phyloP scores from a whole-genome alignment of 2,888 invertebrate species.

The Agonopterix heracliana region DNA sequence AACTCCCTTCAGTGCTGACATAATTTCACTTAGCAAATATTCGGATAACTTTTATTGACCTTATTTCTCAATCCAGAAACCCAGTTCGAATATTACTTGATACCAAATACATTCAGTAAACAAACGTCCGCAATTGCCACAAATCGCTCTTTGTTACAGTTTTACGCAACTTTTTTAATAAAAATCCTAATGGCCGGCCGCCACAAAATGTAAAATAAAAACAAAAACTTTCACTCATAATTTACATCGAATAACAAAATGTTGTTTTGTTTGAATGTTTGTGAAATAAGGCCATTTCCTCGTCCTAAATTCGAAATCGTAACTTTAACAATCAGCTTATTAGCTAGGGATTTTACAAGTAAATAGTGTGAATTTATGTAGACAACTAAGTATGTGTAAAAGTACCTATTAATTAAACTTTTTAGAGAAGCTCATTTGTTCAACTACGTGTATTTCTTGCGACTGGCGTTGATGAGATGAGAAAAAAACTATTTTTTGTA shows the following conservation, averaged over 20 bases:
- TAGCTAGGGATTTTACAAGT: too few relatives aligned
- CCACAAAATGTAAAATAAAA: slow-evolving; percentile 13
- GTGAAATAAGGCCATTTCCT: background rate
- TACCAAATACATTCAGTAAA: slow-evolving; percentile 12
- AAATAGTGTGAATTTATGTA: too few relatives aligned
- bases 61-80: slow-evolving; percentile 1
- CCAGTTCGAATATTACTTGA: slow-evolving; percentile 6
- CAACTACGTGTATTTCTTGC: too few relatives aligned
- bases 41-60: slow-evolving; percentile 6
- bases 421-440: too few relatives aligned
- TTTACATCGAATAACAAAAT: background rate
- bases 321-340: background rate
- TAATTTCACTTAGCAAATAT: too few relatives aligned
- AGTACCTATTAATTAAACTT: too few relatives aligned
- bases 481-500: too few relatives aligned
- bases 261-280: background rate
- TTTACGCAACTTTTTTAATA: slow-evolving; percentile 27
- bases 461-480: too few relatives aligned
- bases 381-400: too few relatives aligned
- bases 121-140: slow-evolving; percentile 14
- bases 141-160: slow-evolving; percentile 7
- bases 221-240: slow-evolving; percentile 11
- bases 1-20: too few relatives aligned
- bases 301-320: background rate
- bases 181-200: slow-evolving; percentile 16